Base-by-base conservation (phyloP, 2,888 invertebrate species). In the Serripes groenlandicus region DNA sequence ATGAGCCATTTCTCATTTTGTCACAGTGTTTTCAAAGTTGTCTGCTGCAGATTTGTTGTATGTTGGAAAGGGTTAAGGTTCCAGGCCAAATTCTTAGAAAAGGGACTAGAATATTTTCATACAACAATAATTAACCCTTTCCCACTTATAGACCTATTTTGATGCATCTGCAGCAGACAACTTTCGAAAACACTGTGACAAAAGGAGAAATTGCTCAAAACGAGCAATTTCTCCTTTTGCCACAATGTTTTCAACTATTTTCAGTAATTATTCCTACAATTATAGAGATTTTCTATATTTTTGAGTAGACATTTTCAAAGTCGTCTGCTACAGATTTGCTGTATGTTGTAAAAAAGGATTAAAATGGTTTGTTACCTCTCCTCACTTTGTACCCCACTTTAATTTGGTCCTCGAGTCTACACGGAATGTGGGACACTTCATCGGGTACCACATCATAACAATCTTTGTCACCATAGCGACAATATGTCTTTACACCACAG, bases 351-450 rank as follows among this genome's bases (percentile, higher is more conserved):
- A 42, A 7, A 42, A 42, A 42, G n/a, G n/a, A n/a, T n/a, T n/a
- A n/a, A n/a, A n/a, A 30, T 32, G 30, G 32, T 42, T 42, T 42
- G 37, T 42, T 70, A 82, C 81, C 81, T 78, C 78, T 28, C 49
- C 78, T 77, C 1, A 82, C 81, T 70, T 54, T 78, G 35, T 52
- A 56, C 15, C 81, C 81, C 15, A 70, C 37, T 74, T 42, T 49
- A 18, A 82, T 75, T 3, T 23, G 28, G 49, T 78, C 78, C 42
- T 77, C 70, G 3, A 66, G 32, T n/a, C 30, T 56, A 58, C 62
- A 62, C 18, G 66, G 54, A 18, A 23, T 15, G n/a, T 66, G 72
- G 0, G 32, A 7, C 15, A 37, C 28, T 11, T 78, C 81, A 42
- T 64, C 74, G 4, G 49, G 54, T 7, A 82, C 21, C 2, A 71